Percentiles rank a stretch among this genome's conserved stretches.
Evolutionary conservation across 92 coral and sea anemone species (phyloP).

Genomic region (Epizoanthus ramosus): DNA sequence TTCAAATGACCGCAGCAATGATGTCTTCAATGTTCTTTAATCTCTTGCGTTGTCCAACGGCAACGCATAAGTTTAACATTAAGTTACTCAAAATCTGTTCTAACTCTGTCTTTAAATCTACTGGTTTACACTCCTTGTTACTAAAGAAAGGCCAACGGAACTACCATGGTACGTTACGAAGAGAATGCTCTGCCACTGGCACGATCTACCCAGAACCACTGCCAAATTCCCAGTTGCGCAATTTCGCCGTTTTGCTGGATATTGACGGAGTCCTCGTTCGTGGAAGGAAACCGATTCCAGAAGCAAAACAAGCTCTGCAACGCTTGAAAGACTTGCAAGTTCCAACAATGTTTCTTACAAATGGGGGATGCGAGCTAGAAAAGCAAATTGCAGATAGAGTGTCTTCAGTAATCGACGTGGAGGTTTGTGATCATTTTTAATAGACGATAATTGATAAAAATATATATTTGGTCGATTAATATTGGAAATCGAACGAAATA

Average conservation of each 20-base stretch:
- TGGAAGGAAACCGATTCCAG: constrained; percentile 70
- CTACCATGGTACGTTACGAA: constrained; percentile 9
- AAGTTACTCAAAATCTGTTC: no score
- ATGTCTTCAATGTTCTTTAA: constrained; percentile 10
- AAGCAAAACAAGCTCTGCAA: constrained; percentile 67
- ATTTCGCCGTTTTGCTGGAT: constrained; percentile 68
- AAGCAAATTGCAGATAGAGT: constrained; percentile 60
- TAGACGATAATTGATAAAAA: no score
- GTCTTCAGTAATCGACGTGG: constrained; percentile 58
- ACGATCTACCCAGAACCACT: not conserved
- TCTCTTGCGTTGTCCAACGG: not conserved
- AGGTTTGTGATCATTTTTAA: constrained; percentile 41
- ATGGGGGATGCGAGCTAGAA: constrained; percentile 73
- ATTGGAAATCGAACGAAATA: no score
- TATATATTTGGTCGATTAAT: no score
- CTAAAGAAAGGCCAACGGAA: not conserved
- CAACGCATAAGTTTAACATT: not conserved
- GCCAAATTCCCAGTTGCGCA: constrained; percentile 11
- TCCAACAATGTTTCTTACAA: constrained; percentile 70
- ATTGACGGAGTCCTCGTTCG: constrained; percentile 83
- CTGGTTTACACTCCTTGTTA: not conserved
- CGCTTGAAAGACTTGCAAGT: constrained; percentile 54
- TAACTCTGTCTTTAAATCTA: not conserved
- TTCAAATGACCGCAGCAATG: not conserved
- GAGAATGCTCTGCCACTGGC: not conserved